Conservation (phyloP, 2,113 vertebrate genomes). For the Genyomyrus donnyi region DNA sequence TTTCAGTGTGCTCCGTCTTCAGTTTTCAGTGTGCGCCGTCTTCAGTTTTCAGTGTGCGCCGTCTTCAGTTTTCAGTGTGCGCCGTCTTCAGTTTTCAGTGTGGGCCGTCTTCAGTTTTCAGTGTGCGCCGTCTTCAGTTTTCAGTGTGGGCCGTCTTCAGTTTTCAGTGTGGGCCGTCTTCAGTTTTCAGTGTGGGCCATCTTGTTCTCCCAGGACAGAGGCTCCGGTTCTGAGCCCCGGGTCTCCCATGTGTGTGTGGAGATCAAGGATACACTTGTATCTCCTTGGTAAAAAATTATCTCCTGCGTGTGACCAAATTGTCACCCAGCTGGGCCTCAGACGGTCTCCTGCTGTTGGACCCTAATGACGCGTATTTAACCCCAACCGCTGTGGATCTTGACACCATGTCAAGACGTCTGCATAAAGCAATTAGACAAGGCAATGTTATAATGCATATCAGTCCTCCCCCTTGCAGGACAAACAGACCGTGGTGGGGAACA, state of each 20-base stretch:
- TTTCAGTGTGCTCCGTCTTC: not conserved
- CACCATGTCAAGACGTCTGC: not conserved
- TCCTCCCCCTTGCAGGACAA: constrained; percentile 23
- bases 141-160: not conserved
- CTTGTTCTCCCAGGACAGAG: not conserved
- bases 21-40: not conserved
- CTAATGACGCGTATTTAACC: not conserved
- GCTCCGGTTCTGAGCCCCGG: too few species aligned
- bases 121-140: not conserved
- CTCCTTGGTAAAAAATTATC: too few species aligned
- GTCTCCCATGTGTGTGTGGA: not conserved
- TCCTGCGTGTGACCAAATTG: not conserved
- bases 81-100: not conserved
- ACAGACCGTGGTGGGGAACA: constrained; percentile 21
- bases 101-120: not conserved
- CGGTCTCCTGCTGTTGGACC: not conserved
- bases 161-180: not conserved
- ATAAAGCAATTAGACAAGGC: not conserved
- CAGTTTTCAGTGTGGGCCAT: not conserved
- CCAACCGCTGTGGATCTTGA: not conserved
- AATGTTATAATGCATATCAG: constrained; percentile 11
- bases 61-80: not conserved
- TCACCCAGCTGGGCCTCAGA: not conserved
- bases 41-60: not conserved
- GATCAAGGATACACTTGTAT: not conserved